phyloP scores from a whole-genome alignment of 2,888 invertebrate genomes.

The Zelleria hepariella region DNA sequence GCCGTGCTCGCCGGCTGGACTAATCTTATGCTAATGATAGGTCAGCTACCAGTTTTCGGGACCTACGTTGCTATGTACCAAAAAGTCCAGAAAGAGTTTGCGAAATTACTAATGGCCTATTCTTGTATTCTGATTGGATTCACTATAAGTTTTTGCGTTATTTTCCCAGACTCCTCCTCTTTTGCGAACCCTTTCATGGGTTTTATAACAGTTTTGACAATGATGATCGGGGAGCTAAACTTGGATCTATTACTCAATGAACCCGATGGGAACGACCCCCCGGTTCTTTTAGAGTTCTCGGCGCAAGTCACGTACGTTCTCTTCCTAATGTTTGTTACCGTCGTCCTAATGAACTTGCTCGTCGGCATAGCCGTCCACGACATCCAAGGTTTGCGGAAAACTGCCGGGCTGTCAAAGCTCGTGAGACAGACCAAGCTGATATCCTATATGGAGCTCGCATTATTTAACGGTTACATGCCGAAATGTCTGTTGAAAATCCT shows the following conservation, averaged over 20 bases:
- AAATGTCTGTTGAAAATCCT: constrained; percentile 80
- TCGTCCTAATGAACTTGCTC: constrained; percentile 87
- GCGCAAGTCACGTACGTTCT: constrained; percentile 87
- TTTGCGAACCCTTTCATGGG: constrained; percentile 89
- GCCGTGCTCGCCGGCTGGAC: constrained; percentile 90
- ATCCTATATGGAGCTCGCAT: constrained; percentile 85
- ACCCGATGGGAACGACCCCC: constrained; percentile 82
- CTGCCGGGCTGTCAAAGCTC: constrained; percentile 85
- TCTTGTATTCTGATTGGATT: constrained; percentile 88
- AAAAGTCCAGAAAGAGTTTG: constrained; percentile 88
- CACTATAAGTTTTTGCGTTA: constrained; percentile 89
- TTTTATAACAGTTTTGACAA: constrained; percentile 86
- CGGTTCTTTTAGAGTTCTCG: constrained; percentile 82
- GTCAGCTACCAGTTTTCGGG: constrained; percentile 89
- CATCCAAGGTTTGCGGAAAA: constrained; percentile 88
- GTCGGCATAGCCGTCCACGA: constrained; percentile 92
- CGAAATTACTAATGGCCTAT: constrained; percentile 87
- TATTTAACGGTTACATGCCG: constrained; percentile 85
- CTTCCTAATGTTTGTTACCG: constrained; percentile 86
- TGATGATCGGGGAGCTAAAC: constrained; percentile 91
- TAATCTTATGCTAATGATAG: constrained; percentile 92
- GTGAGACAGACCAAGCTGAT: constrained; percentile 90
- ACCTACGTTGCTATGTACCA: constrained; percentile 94
- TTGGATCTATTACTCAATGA: constrained; percentile 82
- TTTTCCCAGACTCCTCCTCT: constrained; percentile 85